phyloP scores from a whole-genome alignment of 64 coral and sea anemone genomes.

The Actinia tenebrosa region DNA sequence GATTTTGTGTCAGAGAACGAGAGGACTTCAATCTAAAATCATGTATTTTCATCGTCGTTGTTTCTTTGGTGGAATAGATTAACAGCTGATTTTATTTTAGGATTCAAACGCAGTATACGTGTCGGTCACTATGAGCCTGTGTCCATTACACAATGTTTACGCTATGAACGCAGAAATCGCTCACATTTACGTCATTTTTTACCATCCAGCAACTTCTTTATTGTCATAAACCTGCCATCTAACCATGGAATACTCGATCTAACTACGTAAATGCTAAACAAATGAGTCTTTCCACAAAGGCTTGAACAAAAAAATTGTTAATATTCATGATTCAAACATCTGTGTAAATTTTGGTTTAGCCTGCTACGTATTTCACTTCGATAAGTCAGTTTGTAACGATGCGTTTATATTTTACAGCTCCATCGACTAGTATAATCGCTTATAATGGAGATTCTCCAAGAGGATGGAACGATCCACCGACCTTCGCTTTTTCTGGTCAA shows the following conservation, averaged over 20 bases:
- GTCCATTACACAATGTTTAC: slow-evolving; percentile 25
- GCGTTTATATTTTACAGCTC: slow-evolving; percentile 7
- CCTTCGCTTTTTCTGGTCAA: slow-evolving; percentile 80
- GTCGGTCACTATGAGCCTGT: neutral
- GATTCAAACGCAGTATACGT: neutral
- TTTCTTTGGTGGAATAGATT: neutral
- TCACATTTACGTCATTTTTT: slow-evolving; percentile 16
- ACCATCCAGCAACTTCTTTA: neutral
- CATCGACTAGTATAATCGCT: slow-evolving; percentile 69
- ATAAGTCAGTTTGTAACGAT: neutral
- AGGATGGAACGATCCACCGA: slow-evolving; percentile 98
- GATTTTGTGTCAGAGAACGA: neutral
- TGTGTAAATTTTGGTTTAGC: neutral
- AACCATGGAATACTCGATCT: neutral
- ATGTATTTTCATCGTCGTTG: neutral
- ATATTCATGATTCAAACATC: slow-evolving; percentile 26
- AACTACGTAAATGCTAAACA: slow-evolving; percentile 1
- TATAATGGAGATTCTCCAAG: slow-evolving; percentile 96
- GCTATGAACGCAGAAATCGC: neutral
- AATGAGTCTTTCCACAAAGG: neutral
- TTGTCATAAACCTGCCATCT: neutral
- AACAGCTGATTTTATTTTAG: neutral
- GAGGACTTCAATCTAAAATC: neutral
- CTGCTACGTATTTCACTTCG: too few relatives aligned
- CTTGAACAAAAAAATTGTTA: neutral